Percentiles rank a stretch among this genome's conserved stretches.
phyloP scores from a whole-genome alignment of 2,113 vertebrate species.

The Chloropsis hardwickii region DNA sequence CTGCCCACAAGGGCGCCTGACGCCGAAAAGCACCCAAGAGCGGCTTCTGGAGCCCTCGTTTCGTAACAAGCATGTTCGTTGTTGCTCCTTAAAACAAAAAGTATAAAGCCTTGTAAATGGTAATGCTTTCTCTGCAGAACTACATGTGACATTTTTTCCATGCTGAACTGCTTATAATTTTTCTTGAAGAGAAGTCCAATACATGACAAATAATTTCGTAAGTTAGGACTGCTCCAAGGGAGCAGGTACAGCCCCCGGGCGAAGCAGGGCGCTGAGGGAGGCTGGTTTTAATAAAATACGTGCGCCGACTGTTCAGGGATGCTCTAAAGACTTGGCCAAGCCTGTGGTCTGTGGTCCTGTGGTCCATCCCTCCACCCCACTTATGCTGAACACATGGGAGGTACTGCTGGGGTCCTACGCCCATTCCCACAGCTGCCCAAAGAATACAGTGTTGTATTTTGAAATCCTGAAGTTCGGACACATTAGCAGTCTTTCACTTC shows the following conservation, averaged over 20 bases:
- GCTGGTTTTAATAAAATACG: neutral
- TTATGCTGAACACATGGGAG: too few species aligned
- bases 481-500: neutral
- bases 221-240: too few species aligned
- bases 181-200: neutral
- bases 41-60: neutral
- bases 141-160: neutral
- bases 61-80: rapidly evolving
- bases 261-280: rapidly evolving
- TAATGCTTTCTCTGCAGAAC: neutral
- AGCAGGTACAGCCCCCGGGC: rapidly evolving
- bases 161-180: neutral
- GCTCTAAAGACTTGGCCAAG: neutral
- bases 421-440: neutral
- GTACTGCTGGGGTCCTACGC: neutral
- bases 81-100: neutral
- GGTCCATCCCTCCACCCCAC: rapidly evolving
- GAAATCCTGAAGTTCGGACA: neutral
- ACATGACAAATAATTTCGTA: neutral
- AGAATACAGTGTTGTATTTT: rapidly evolving
- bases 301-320: neutral
- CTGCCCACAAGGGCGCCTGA: too few species aligned
- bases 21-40: rapidly evolving
- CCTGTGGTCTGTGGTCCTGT: too few species aligned
- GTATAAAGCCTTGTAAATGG: neutral